Evolutionary conservation across 2,113 vertebrate genomes (phyloP).

Genomic region (Gorilla gorilla): DNA sequence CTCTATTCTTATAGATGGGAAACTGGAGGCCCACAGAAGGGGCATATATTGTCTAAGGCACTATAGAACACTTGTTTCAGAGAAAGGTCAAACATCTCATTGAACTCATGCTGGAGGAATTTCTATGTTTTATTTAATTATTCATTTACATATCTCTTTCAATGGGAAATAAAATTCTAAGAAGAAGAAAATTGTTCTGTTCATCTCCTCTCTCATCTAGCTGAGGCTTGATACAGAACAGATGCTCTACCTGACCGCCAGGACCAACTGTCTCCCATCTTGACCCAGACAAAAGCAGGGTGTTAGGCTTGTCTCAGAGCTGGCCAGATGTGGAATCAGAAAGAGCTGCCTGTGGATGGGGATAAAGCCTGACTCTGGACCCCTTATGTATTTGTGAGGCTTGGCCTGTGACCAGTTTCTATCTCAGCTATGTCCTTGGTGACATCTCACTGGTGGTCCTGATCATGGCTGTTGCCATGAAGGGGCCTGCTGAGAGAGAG

Average conservation of each 20-base stretch:
- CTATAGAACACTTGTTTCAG: background rate
- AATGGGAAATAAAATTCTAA: conserved; percentile 45
- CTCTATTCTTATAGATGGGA: background rate
- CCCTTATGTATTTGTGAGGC: background rate
- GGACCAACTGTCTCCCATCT: background rate
- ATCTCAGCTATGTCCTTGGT: background rate
- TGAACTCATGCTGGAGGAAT: conserved; percentile 31
- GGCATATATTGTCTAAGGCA: background rate
- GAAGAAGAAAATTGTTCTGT: conserved; percentile 13
- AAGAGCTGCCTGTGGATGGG: background rate
- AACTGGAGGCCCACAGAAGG: background rate
- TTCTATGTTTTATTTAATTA: conserved; percentile 55
- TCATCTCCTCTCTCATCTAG: background rate
- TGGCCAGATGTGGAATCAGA: background rate
- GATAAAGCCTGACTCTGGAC: background rate
- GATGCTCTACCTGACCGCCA: background rate
- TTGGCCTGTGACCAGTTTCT: background rate
- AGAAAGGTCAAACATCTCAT: conserved; percentile 41
- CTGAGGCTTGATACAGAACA: background rate
- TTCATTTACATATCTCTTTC: background rate
- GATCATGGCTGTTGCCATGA: background rate
- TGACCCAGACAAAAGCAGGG: background rate
- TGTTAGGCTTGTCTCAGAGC: background rate
- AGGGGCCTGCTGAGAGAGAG: background rate
- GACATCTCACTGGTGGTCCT: background rate